Evolutionary conservation across 2,797 vertebrate species (phyloP), one percentile per base, ranked within the genome.

Genomic region (Sebastes wilsoni): DNA sequence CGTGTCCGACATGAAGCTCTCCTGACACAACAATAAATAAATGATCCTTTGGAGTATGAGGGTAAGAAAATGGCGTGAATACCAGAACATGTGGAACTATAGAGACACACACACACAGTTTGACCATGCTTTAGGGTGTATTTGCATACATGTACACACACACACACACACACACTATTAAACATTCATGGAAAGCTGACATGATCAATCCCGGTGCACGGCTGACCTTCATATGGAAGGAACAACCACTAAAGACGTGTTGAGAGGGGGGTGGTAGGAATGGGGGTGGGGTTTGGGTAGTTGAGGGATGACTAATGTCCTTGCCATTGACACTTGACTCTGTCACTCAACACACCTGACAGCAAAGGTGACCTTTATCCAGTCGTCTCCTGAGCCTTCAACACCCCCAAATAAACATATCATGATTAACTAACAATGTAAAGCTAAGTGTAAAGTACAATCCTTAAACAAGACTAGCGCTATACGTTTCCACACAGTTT

Each of bases 1-100:
- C 72, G 38, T 75, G 72, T 83, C 72, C 59, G 77, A 87, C 75
- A 75, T 84, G 81, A 64, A 68, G 71, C 81, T 83, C 72, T 80
- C 84, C 56, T 79, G 79, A 86, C 75, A 76, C 77, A 77, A 82
- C 64, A 87, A 82, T 84, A 88, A 86, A 82, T 84, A 88, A 88
- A 83, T 72, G 14, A 67, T 69, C 42, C 72, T 80, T 80, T 71
- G 66, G 13, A 46, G 59, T 67, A 46, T 4, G 4, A 75, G 20
- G 46, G n/a, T 38, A 60, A 60, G 46, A 68, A 23, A 73, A 49
- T 16, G 54, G 13, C 36, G 28, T 38, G 62, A 77, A 79, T 67
- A 77, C 20, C 54, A 65, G 20, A 66, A 71, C 20, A 61, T 12
- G 56, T 38, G 27, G 30, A 66, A 54, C 58, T 46, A 49, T 5